Evolutionary conservation across 2,797 vertebrate species (phyloP), one percentile per base, ranked within the genome.

Genomic region (Myripristis jacobus): DNA sequence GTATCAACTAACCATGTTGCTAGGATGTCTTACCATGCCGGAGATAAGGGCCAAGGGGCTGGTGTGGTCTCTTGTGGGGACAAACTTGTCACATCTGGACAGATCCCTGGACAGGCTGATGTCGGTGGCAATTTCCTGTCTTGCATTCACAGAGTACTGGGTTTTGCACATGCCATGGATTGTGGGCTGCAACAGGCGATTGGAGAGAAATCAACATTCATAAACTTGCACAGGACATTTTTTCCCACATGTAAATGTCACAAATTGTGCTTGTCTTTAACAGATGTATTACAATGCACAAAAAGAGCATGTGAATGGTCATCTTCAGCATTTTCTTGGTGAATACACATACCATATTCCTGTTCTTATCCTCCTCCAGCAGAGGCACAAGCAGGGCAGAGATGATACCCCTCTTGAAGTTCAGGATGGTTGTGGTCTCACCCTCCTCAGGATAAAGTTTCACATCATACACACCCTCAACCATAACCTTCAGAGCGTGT

Each of bases 381-480:
- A 89, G 81, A 77, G 97, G 96, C 60, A 95, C 95, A 72, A 96
- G 92, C 25, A 99, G 89, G 27, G 95, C 92, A 41, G 98, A 97
- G 75, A 99, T 86, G 67, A 99, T 96, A 25, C 98, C 98, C 76
- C 97, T 96, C 91, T 99, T 99, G 87, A 99, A 90, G 91, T 99
- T 99, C 75, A 99, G 87, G 72, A 96, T 94, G 55, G 95, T 95
- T 27, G 85, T 87, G 16, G 95, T 90, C 79, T 99, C 98, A 25
- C 92, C 94, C 0, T 94, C 91, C 58, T 96, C 94, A 1, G 98
- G 95, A 81, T 96, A 98, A 7, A 99, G 92, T 61, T 94, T 92
- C 48, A 96, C 93, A 51, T 93, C 81, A 22, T 95, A 90, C 41
- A 88, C 93, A 77, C 93, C 89, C 4, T 95, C 92, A 80, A 94